phyloP scores from a whole-genome alignment of 2,113 vertebrate species.

The Amphiprion percula region DNA sequence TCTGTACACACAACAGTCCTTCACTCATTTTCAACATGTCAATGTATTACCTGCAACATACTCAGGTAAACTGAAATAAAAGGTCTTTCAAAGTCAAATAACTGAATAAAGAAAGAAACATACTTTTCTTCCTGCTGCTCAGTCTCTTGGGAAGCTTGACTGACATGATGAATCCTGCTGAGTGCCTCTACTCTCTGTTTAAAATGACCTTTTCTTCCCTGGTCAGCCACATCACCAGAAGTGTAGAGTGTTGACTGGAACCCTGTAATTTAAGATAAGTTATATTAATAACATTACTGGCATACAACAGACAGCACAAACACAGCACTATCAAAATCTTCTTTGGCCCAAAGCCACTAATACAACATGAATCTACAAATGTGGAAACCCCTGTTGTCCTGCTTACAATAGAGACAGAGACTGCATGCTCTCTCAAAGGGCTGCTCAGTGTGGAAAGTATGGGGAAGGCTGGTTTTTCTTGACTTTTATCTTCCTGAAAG shows the following conservation, averaged over 20 bases:
- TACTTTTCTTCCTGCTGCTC: slow-evolving; percentile 78
- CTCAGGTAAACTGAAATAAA: background rate
- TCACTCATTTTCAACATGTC: no score
- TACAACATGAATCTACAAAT: slow-evolving; percentile 1
- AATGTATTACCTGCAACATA: no score
- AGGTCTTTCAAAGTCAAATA: background rate
- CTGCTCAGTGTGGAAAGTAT: slow-evolving; percentile 28
- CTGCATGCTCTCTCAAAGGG: slow-evolving; percentile 11
- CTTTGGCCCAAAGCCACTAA: background rate
- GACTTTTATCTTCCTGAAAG: slow-evolving; percentile 23
- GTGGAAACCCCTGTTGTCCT: slow-evolving; percentile 15
- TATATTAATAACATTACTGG: background rate
- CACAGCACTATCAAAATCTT: background rate
- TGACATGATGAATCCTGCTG: slow-evolving; percentile 61
- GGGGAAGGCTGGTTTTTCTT: background rate
- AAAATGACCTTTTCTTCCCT: slow-evolving; percentile 5
- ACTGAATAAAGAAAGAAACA: slow-evolving; percentile 21
- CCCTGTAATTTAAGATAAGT: slow-evolving; percentile 46
- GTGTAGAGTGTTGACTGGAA: slow-evolving; percentile 5
- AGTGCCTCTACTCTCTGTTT: slow-evolving; percentile 9
- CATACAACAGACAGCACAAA: background rate
- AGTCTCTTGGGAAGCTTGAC: slow-evolving; percentile 52
- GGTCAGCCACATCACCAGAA: slow-evolving; percentile 12
- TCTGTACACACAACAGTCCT: no score
- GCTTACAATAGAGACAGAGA: background rate